These are phyloP conservation scores for Brachionus sp. DNA, from an alignment of 1,140 invertebrate species.

Conservation along the genomic window DNA sequence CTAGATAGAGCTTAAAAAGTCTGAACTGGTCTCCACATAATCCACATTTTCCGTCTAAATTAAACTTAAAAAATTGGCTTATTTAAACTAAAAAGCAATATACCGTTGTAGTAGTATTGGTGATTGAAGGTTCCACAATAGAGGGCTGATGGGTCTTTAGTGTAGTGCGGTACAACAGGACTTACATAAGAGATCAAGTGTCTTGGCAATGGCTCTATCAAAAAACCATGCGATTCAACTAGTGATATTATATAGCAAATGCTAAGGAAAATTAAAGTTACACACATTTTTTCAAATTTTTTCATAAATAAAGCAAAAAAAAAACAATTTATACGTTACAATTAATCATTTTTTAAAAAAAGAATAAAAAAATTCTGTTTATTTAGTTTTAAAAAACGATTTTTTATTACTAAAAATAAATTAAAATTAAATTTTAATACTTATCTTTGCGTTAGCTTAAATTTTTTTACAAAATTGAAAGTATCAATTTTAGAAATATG, in stretches of 20 bases:
- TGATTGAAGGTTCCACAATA: background rate
- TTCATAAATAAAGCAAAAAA: too few species aligned
- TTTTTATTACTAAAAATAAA: too few species aligned
- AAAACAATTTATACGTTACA: too few species aligned
- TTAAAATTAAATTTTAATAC: too few species aligned
- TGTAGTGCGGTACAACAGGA: background rate
- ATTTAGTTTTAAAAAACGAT: too few species aligned
- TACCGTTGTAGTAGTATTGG: background rate
- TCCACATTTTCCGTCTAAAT: background rate
- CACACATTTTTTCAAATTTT: background rate
- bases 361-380: too few species aligned
- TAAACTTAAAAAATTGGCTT: background rate
- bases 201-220: background rate
- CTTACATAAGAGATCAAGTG: background rate
- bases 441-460: too few species aligned
- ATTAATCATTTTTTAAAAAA: too few species aligned
- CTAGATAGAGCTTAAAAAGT: background rate
- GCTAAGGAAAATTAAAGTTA: background rate
- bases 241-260: background rate
- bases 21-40: background rate
- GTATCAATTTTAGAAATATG: too few species aligned
- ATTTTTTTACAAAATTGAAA: too few species aligned
- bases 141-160: background rate
- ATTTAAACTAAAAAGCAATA: background rate
- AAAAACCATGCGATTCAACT: background rate